Base-by-base conservation (phyloP, 2,888 invertebrate species). In the Xanthostigma xanthostigma region DNA sequence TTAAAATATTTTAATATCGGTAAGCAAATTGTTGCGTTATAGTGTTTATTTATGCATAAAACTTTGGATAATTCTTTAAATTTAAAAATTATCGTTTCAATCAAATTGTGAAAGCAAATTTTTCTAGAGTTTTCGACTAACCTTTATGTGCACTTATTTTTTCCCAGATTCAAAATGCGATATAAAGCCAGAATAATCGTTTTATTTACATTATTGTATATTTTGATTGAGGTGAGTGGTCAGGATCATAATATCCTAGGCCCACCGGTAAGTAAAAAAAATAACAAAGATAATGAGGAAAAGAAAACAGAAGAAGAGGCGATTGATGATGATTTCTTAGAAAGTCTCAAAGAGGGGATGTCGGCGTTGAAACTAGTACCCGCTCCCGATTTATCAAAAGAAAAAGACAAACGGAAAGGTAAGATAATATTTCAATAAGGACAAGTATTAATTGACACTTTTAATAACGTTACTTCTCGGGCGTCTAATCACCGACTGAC, bases 381-480 rank as follows among this genome's bases (percentile, higher is more conserved):
- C 36, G 61, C 66, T 12, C 66, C 70, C 11, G 68, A 69, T 59
- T 57, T 68, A 44, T 59, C 62, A 2, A 67, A 67, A 55, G 65
- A 66, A 54, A 57, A 60, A 44, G 64, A 67, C 35, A 58, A 59
- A 36, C 55, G 57, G 50, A 63, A 62, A 62, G 63, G 63, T 60
- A 59, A 50, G 11, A 13, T 42, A 42, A 27, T 3, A 9, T 27
- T 17, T n/a, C 2, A 10, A 41, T 41, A 27, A 13, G 27, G 17
- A n/a, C 36, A 11, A 36, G 12, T 13, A 13, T 35, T 11, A 42
- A 39, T 33, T 41, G n/a, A 9, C 40, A 51, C 35, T n/a, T 39
- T 45, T 40, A 45, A 48, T 36, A 49, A 45, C 12, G 48, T 44
- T 37, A 34, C n/a, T 10, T 35, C 35, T 10, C 33, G 44, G 38